Evolutionary conservation across 64 coral and sea anemone genomes (phyloP).

Genomic region (Montipora cactus): DNA sequence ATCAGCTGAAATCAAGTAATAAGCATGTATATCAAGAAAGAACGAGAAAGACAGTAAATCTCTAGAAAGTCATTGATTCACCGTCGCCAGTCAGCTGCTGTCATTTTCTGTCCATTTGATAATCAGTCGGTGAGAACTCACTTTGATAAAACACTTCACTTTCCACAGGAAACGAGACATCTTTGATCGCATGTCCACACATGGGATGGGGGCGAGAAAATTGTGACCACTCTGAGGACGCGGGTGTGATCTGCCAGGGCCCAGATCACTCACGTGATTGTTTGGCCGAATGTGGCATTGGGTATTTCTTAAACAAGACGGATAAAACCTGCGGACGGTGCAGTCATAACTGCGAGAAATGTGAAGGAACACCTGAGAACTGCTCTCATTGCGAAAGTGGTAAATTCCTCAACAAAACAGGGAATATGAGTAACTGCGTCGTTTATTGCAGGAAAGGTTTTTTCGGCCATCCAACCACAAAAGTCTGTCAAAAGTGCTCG

Average conservation of each 20-base stretch:
- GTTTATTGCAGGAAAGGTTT: slow-evolving; percentile 57
- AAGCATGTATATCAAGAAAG: no score
- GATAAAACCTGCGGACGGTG: slow-evolving; percentile 60
- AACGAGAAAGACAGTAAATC: no score
- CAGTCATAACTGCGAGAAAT: slow-evolving; percentile 54
- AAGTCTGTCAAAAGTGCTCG: slow-evolving; percentile 34
- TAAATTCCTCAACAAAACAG: slow-evolving; percentile 59
- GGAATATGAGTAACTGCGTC: slow-evolving; percentile 26
- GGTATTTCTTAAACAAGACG: background rate
- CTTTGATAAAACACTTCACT: background rate
- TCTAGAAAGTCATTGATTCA: no score
- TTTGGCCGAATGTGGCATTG: slow-evolving; percentile 8
- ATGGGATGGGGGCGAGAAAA: slow-evolving; percentile 69
- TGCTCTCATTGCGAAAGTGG: slow-evolving; percentile 44
- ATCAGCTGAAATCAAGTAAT: no score
- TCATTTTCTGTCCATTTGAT: background rate
- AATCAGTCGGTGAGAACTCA: background rate
- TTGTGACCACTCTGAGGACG: slow-evolving; percentile 70
- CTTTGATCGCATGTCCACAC: slow-evolving; percentile 31
- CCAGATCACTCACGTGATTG: slow-evolving; percentile 73
- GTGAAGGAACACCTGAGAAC: slow-evolving; percentile 10
- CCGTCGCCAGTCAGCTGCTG: background rate
- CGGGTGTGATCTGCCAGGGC: slow-evolving; percentile 56
- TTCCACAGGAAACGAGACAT: slow-evolving; percentile 51
- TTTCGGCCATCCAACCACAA: slow-evolving; percentile 24